phyloP scores from a whole-genome alignment of 2,888 invertebrate genomes.

The Leucophenga montana region DNA sequence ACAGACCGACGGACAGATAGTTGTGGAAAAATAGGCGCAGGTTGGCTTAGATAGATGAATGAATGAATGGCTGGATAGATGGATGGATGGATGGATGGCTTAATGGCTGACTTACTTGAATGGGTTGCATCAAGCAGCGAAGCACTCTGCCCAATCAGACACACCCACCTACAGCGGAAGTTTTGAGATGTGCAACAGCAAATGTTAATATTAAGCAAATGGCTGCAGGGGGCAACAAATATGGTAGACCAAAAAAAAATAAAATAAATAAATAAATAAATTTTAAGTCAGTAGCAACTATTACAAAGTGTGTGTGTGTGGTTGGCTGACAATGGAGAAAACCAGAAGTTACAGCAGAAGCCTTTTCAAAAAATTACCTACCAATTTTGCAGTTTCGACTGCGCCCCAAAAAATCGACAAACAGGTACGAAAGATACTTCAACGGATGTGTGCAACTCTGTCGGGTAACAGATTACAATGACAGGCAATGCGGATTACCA shows the following conservation, averaged over 20 bases:
- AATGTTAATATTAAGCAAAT: conserved; percentile 27
- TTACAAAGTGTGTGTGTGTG: background rate
- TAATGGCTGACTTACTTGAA: no score
- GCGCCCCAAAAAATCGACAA: conserved; percentile 31
- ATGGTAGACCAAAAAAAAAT: background rate
- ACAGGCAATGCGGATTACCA: conserved; percentile 29
- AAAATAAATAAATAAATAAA: no score
- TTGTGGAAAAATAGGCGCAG: conserved; percentile 1
- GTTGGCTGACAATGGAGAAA: no score
- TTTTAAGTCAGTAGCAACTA: background rate
- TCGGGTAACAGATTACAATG: conserved; percentile 17
- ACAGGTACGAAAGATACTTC: conserved; percentile 53
- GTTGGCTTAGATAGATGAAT: conserved; percentile 23
- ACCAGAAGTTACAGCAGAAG: background rate
- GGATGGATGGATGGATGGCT: conserved; percentile 16
- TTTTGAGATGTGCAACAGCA: conserved; percentile 40
- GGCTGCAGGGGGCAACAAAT: conserved; percentile 2
- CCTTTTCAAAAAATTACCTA: conserved; percentile 11
- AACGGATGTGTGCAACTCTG: background rate
- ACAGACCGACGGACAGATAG: background rate
- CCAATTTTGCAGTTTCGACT: conserved; percentile 8
- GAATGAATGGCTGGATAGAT: conserved; percentile 12
- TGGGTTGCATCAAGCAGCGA: conserved; percentile 1
- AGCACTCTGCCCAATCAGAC: conserved; percentile 58
- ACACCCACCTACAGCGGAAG: conserved; percentile 59